These are phyloP conservation scores for Maniola jurtina DNA, from an alignment of 1,140 invertebrate species.

Conservation along the genomic window DNA sequence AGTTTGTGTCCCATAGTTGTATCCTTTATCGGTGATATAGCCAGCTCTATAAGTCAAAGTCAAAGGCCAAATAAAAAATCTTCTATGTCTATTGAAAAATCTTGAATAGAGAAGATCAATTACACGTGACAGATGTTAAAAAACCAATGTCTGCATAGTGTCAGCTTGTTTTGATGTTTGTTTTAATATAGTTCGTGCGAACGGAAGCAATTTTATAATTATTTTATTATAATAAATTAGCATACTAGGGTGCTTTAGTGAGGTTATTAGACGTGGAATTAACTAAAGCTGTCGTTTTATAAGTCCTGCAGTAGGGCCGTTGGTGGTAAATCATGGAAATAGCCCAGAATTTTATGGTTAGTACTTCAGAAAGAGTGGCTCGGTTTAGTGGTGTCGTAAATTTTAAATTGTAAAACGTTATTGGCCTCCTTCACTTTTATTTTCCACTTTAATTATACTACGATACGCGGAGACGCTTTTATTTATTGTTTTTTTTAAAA, in stretches of 20 bases:
- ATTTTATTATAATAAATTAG: slow-evolving; percentile 5
- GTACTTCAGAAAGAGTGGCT: slow-evolving; percentile 31
- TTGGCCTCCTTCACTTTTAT: slow-evolving; percentile 28
- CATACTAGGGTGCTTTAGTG: slow-evolving; percentile 6
- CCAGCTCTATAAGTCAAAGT: too few species aligned
- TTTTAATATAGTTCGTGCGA: not conserved
- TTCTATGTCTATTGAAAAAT: too few species aligned
- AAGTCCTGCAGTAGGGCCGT: slow-evolving; percentile 25
- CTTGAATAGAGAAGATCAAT: too few species aligned
- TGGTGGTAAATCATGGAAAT: slow-evolving; percentile 57
- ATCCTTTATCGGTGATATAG: too few species aligned
- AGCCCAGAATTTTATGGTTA: slow-evolving; percentile 69
- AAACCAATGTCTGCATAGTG: not conserved
- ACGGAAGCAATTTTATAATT: slow-evolving; percentile 3
- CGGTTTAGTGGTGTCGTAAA: slow-evolving; percentile 38
- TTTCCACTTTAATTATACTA: slow-evolving; percentile 25
- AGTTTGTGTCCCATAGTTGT: too few species aligned
- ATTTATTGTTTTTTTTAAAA: too few species aligned
- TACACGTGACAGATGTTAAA: not conserved
- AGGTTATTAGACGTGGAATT: slow-evolving; percentile 11
- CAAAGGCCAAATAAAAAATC: too few species aligned
- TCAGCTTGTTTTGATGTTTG: not conserved
- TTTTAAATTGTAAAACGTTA: slow-evolving; percentile 37
- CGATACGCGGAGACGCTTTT: not conserved
- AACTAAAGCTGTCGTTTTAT: slow-evolving; percentile 17